Conservation (phyloP, 2,888 invertebrate genomes). For the Eurytoma californica region DNA sequence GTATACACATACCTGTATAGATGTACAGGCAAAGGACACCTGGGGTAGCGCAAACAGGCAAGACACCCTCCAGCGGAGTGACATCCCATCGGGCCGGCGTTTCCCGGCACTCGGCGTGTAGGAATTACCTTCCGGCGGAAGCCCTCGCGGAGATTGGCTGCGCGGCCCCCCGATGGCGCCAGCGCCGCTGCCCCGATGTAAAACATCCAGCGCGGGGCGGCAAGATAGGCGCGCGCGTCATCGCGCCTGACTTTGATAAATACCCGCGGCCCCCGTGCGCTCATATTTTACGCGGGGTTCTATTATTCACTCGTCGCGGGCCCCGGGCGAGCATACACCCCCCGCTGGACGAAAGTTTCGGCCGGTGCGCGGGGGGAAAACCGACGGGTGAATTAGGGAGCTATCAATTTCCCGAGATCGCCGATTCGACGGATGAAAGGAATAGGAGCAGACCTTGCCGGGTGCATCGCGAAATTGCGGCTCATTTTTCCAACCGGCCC, state of each 20-base stretch:
- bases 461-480: too few relatives aligned
- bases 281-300: constrained; percentile 36
- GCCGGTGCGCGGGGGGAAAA: too few relatives aligned
- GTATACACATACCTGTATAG: too few relatives aligned
- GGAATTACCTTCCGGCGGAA: constrained; percentile 36
- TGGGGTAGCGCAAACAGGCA: too few relatives aligned
- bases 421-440: too few relatives aligned
- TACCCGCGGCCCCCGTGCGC: not conserved
- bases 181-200: constrained; percentile 5
- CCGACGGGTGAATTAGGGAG: too few relatives aligned
- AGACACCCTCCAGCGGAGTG: too few relatives aligned
- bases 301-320: constrained; percentile 24
- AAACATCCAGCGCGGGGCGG: not conserved
- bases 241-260: constrained; percentile 43
- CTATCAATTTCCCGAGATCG: too few relatives aligned
- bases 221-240: constrained; percentile 36
- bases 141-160: not conserved
- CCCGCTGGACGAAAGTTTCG: not conserved
- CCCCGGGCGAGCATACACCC: not conserved
- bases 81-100: constrained; percentile 12
- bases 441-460: too few relatives aligned
- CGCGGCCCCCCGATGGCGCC: not conserved
- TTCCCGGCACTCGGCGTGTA: not conserved
- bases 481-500: too few relatives aligned
- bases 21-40: too few relatives aligned